Evolutionary conservation across 2,797 vertebrate species (phyloP), one percentile per base, ranked within the genome.

Genomic region (Notolepis coatsorum): DNA sequence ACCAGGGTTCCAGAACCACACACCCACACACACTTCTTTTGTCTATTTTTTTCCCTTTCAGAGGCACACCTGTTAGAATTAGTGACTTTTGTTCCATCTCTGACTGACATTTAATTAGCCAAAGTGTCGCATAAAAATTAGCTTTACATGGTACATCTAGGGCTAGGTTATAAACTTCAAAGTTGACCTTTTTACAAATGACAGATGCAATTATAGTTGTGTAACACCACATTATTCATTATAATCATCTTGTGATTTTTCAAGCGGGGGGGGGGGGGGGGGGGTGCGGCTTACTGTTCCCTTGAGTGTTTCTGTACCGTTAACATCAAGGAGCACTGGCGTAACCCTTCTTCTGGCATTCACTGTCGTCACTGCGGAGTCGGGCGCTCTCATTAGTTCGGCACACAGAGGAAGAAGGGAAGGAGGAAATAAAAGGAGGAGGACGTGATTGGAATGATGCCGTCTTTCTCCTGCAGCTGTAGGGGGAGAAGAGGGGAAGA

Each of bases 391-490:
- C 73, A 52, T 84, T 69, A 80, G 55, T 67, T 61, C 49, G 66
- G 53, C 50, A 67, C 59, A 60, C 30, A 77, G 42, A 38, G 23
- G 73, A 56, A 55, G 85, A 65, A 72, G 48, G 48, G 55, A 51
- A 42, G 58, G 42, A 71, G 60, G 75, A 65, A 58, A 28, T 38
- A 65, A 30, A 48, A 46, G 46, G 65, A 68, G 68, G 62, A 81
- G 54, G 65, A 71, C 21, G 46, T 69, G 47, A 81, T 77, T 84
- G 83, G 83, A 84, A 83, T 59, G 27, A 59, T 84, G 76, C 71
- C 82, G 76, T 77, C 41, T 61, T 39, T 73, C n/a, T 86, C 69
- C 83, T 89, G 87, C 89, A 90, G 88, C 86, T 91, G 88, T 75
- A 74, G 82, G 54, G 6, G 13, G 52, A 71, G 76, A 78, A 77